These are phyloP conservation scores for Drosophila takahashii DNA, from an alignment of 1,140 invertebrate genomes.

Conservation along the genomic window DNA sequence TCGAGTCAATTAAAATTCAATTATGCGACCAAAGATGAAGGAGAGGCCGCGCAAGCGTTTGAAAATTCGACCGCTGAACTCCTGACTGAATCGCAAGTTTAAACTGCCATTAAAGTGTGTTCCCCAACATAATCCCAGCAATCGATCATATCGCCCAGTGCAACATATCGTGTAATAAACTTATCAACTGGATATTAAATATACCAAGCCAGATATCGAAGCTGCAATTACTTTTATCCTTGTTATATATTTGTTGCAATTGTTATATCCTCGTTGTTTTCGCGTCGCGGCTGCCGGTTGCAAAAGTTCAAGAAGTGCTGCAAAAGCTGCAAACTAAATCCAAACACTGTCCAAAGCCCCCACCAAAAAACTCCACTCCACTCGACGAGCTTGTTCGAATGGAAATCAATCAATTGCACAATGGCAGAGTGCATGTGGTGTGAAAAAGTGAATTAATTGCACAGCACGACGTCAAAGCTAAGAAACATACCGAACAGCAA, in stretches of 20 bases:
- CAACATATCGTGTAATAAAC: conserved; percentile 25
- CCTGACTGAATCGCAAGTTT: conserved; percentile 30
- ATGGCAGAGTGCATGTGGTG: conserved; percentile 59
- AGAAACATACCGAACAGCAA: conserved; percentile 27
- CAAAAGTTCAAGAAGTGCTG: conserved; percentile 16
- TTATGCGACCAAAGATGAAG: conserved; percentile 74
- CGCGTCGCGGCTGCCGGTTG: conserved; percentile 17
- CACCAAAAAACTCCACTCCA: conserved; percentile 6
- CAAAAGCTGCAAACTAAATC: conserved; percentile 20
- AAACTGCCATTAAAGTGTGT: conserved; percentile 31
- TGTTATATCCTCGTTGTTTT: conserved; percentile 13
- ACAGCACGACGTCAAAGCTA: conserved; percentile 53
- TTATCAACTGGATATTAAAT: conserved; percentile 15
- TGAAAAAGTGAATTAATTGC: conserved; percentile 76
- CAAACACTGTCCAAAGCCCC: conserved; percentile 17
- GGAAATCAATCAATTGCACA: conserved; percentile 74
- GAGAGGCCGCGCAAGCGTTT: conserved; percentile 79
- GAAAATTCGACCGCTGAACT: conserved; percentile 65
- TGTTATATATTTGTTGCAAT: conserved; percentile 25
- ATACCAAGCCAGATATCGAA: conserved; percentile 25
- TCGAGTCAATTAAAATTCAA: conserved; percentile 79
- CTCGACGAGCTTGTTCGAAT: conserved; percentile 48
- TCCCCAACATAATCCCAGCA: conserved; percentile 32
- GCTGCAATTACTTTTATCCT: conserved; percentile 32
- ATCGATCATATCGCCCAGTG: conserved; percentile 40